Evolutionary conservation across 2,888 invertebrate genomes (phyloP), one percentile per base, ranked within the genome.

Genomic region (Branchellion lobata): DNA sequence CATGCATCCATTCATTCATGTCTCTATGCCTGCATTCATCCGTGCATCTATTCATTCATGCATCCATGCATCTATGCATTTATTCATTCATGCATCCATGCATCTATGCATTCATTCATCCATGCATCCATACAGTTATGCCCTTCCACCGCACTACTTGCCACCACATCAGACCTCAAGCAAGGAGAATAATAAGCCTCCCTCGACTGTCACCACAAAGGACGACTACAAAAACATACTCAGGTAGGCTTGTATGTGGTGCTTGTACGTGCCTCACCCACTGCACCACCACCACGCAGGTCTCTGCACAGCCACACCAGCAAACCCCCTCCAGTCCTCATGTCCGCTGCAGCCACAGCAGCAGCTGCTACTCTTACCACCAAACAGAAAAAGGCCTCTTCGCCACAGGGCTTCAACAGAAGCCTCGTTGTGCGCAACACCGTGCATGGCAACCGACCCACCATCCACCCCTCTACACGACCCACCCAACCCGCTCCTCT

Each of bases 341-440:
- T 18, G 14, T 69, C 69, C 5, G 31, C 69, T 31, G 33, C 31
- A 11, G 34, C 69, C 27, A 31, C 21, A 21, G 34, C 69, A 29
- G 34, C 69, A 2, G 69, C 69, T 3, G 18, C 34, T 29, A 69
- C 69, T 21, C 33, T 69, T 5, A 34, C 34, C 33, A 3, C 5
- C 34, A 69, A 69, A 14, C 34, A 31, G 14, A 69, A 34, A 69
- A 77, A 77, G 36, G 61, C 29, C 1, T 47, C 51, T 5, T 75
- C 77, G 14, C 77, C 77, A 1, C 77, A 77, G 34, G 82, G 92
- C 84, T 95, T 96, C 91, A 95, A 95, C 82, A 91, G 96, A 88
- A 95, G 96, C 89, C 94, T 95, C 85, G 94, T 95, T 84, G 94
- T 94, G 87, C 91, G 97, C 87, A 96, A 95, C 88, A 97, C 97